Percentiles rank a stretch among this genome's conserved stretches.
phyloP scores from a whole-genome alignment of 1,140 invertebrate species.

The Eurosta solidaginis region DNA sequence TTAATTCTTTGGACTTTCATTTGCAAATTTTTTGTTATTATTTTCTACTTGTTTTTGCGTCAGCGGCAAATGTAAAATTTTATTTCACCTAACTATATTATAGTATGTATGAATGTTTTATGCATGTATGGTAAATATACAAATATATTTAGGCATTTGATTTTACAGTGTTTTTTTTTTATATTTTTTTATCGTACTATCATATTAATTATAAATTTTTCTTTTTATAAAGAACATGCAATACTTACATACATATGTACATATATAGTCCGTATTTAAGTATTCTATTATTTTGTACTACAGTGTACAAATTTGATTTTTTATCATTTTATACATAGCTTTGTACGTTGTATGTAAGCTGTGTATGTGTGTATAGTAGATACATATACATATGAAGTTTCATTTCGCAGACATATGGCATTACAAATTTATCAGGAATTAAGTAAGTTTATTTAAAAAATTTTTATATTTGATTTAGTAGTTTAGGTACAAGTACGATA shows the following conservation, averaged over 20 bases:
- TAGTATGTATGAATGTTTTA: too few relatives aligned
- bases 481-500: too few relatives aligned
- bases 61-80: constrained; percentile 16
- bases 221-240: neutral
- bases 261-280: neutral
- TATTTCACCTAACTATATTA: constrained; percentile 5
- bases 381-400: too few relatives aligned
- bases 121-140: neutral
- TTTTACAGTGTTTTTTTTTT: neutral
- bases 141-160: neutral
- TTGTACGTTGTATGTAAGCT: too few relatives aligned
- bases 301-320: neutral
- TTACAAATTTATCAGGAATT: too few relatives aligned
- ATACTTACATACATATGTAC: neutral
- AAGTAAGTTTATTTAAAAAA: too few relatives aligned
- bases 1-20: neutral
- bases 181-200: neutral
- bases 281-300: too few relatives aligned
- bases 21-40: neutral
- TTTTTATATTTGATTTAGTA: too few relatives aligned
- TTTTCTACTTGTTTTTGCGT: neutral
- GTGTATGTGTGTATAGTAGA: too few relatives aligned
- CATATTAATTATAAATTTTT: neutral
- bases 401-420: too few relatives aligned
- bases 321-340: neutral